Percentiles rank a stretch among this genome's conserved stretches.
These are phyloP conservation scores for Recurvirostra avosetta DNA, from an alignment of 2,113 vertebrate species.

Conservation along the genomic window DNA sequence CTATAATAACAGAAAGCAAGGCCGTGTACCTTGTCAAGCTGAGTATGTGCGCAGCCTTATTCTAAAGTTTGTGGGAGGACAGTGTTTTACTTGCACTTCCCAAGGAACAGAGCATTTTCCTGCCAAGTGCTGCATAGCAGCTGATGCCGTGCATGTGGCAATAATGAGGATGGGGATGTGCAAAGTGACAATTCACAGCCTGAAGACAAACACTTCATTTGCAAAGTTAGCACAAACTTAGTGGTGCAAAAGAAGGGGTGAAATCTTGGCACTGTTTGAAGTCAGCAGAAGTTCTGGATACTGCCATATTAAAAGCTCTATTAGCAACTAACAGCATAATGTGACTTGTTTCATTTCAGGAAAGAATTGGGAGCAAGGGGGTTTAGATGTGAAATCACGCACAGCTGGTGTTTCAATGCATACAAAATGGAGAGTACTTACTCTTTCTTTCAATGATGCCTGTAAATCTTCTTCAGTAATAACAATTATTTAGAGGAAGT, in stretches of 20 bases:
- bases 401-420: neutral
- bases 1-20: slow-evolving; percentile 13
- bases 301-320: neutral
- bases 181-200: neutral
- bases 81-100: neutral
- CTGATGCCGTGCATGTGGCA: neutral
- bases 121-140: neutral
- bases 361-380: neutral
- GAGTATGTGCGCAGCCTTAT: neutral
- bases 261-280: neutral
- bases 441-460: neutral
- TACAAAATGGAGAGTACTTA: neutral
- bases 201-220: neutral
- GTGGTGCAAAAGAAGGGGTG: neutral
- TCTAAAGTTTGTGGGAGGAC: neutral
- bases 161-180: neutral
- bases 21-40: slow-evolving; percentile 2
- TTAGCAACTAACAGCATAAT: neutral
- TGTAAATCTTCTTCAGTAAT: slow-evolving; percentile 45
- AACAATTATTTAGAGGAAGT: slow-evolving; percentile 46
- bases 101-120: neutral
- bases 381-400: neutral
- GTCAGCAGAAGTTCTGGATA: neutral
- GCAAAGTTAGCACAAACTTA: neutral
- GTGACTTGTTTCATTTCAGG: neutral